These are phyloP conservation scores for Sterna hirundo DNA, from an alignment of 2,113 vertebrate genomes.

Conservation along the genomic window DNA sequence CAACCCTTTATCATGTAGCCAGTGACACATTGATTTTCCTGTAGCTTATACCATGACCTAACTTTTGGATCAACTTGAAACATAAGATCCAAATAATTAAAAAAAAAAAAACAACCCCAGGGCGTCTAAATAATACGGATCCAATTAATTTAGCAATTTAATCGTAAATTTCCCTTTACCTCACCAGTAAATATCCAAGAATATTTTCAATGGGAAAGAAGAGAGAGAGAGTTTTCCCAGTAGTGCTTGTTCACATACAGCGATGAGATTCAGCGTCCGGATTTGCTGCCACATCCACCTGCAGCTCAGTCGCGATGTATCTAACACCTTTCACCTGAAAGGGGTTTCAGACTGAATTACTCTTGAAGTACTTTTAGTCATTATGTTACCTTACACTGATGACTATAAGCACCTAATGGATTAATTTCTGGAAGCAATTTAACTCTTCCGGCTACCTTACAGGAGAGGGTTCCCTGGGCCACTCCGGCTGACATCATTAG, in stretches of 20 bases:
- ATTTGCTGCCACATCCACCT: background rate
- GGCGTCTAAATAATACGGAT: background rate
- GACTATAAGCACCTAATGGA: background rate
- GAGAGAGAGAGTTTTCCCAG: background rate
- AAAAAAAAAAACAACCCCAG: background rate
- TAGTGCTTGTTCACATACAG: background rate
- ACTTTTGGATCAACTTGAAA: background rate
- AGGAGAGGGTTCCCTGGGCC: background rate
- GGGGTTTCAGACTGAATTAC: background rate
- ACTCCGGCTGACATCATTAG: background rate
- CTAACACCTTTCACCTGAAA: background rate
- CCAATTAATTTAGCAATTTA: background rate
- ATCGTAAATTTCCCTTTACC: background rate
- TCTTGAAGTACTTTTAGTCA: background rate
- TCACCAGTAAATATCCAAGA: background rate
- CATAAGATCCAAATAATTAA: background rate
- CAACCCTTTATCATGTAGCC: background rate
- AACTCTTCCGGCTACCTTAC: background rate
- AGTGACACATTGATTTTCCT: background rate
- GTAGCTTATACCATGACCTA: background rate
- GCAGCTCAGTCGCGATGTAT: background rate
- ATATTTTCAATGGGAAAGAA: background rate
- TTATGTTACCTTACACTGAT: background rate
- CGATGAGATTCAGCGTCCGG: background rate
- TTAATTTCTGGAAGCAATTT: constrained; percentile 19